Evolutionary conservation across 2,888 invertebrate species (phyloP).

Genomic region (Camponotus fellah): DNA sequence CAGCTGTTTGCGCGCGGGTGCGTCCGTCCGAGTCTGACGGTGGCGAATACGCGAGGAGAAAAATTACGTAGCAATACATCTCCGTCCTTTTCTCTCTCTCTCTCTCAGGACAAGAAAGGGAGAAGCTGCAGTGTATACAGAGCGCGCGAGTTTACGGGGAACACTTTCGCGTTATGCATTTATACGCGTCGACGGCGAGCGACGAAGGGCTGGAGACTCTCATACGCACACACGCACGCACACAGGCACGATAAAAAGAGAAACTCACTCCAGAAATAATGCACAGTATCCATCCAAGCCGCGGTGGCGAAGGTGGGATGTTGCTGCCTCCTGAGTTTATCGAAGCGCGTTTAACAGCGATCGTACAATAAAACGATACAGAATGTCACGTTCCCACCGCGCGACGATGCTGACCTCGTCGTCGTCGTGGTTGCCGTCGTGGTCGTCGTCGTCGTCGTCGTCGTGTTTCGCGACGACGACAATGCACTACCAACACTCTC

Average conservation of each 20-base stretch:
- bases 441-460: constrained; percentile 52
- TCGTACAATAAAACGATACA: constrained; percentile 51
- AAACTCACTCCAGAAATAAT: constrained; percentile 86
- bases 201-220: constrained; percentile 17
- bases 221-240: neutral
- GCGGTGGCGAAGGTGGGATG: constrained; percentile 72
- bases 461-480: constrained; percentile 62
- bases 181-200: neutral
- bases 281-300: constrained; percentile 86
- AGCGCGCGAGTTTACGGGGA: neutral
- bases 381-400: constrained; percentile 46
- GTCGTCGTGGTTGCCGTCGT: constrained; percentile 46
- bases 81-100: neutral
- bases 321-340: constrained; percentile 66
- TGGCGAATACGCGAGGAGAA: neutral
- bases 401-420: constrained; percentile 51
- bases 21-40: neutral
- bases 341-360: constrained; percentile 49
- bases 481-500: constrained; percentile 58
- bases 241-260: constrained; percentile 66
- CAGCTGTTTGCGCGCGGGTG: constrained; percentile 42
- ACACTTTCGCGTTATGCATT: constrained; percentile 31
- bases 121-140: constrained; percentile 4
- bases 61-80: neutral
- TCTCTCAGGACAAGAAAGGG: neutral